These are phyloP conservation scores for Aulostomus chinensis DNA, from an alignment of 2,797 vertebrate genomes.

Conservation along the genomic window DNA sequence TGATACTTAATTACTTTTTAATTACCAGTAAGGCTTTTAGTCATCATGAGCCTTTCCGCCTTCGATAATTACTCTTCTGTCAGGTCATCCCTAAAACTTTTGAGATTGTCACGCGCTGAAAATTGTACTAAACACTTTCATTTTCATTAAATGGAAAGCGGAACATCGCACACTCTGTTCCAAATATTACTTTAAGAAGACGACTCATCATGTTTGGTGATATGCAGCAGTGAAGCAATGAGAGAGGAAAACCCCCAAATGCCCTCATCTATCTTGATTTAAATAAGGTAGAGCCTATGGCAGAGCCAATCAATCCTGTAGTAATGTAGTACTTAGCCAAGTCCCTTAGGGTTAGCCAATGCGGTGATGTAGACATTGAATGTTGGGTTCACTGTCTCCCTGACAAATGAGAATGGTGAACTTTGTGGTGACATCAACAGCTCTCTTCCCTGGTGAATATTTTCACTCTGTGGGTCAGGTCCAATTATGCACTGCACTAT, in stretches of 20 bases:
- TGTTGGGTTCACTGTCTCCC: slow-evolving; percentile 41
- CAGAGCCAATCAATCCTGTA: slow-evolving; percentile 63
- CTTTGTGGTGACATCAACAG: slow-evolving; percentile 65
- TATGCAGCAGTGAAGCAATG: slow-evolving; percentile 4
- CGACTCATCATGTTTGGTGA: slow-evolving; percentile 14
- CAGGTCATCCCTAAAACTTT: slow-evolving; percentile 68
- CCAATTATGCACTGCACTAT: slow-evolving; percentile 71
- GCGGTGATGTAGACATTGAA: slow-evolving; percentile 45
- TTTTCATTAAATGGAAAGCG: too few relatives aligned
- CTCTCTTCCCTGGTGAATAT: slow-evolving; percentile 65
- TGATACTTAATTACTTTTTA: slow-evolving; percentile 83
- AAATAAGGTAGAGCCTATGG: slow-evolving; percentile 43
- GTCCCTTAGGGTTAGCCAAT: slow-evolving; percentile 41
- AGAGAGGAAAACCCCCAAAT: slow-evolving; percentile 40
- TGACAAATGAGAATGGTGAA: slow-evolving; percentile 72
- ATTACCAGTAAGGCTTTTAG: slow-evolving; percentile 73
- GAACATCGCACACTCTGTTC: background rate
- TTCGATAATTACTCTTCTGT: slow-evolving; percentile 72
- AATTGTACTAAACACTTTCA: too few relatives aligned
- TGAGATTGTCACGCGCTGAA: slow-evolving; percentile 60
- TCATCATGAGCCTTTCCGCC: slow-evolving; percentile 58
- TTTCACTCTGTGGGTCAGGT: slow-evolving; percentile 65
- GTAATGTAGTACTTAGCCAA: slow-evolving; percentile 63
- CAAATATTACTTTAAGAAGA: slow-evolving; percentile 4
- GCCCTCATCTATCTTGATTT: slow-evolving; percentile 56